A percentile compares a stretch with the other conserved stretches of the same genome.
These are phyloP conservation scores for Muricea muricata DNA, from an alignment of 92 coral and sea anemone genomes.

Conservation along the genomic window DNA sequence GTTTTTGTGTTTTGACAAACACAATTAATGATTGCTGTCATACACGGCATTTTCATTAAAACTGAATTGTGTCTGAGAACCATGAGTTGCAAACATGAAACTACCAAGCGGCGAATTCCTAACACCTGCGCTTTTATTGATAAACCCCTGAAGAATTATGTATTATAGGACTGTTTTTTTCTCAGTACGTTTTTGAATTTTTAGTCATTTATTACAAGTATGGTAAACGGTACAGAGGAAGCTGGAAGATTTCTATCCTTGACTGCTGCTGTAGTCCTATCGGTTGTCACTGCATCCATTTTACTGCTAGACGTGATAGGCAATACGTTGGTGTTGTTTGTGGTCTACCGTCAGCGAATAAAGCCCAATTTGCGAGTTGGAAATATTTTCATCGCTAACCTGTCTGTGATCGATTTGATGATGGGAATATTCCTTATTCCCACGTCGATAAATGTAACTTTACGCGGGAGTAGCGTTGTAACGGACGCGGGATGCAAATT, in stretches of 20 bases:
- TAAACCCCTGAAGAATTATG: too few species aligned
- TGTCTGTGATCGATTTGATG: constrained; percentile 81
- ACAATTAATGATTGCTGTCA: too few species aligned
- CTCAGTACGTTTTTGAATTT: neutral
- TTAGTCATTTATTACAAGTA: neutral
- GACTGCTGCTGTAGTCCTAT: constrained; percentile 52
- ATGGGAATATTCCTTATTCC: constrained; percentile 81
- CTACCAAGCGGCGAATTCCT: too few species aligned
- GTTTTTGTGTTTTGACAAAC: too few species aligned
- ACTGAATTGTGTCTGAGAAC: too few species aligned
- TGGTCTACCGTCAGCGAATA: constrained; percentile 78
- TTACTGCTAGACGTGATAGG: constrained; percentile 74
- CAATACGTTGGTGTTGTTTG: constrained; percentile 75
- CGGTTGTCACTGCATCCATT: constrained; percentile 53
- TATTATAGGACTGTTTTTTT: too few species aligned
- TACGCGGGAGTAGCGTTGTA: constrained; percentile 58
- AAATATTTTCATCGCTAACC: constrained; percentile 82
- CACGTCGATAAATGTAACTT: constrained; percentile 63
- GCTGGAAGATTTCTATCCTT: constrained; percentile 20
- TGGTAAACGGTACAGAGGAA: constrained; percentile 4
- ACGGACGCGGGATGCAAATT: constrained; percentile 79
- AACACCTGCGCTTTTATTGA: too few species aligned
- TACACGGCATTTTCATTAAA: too few species aligned
- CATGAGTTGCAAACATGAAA: too few species aligned
- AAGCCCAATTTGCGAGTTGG: constrained; percentile 80